Conservation (phyloP, 1,140 invertebrate species). For the Tetranychus urticae region DNA sequence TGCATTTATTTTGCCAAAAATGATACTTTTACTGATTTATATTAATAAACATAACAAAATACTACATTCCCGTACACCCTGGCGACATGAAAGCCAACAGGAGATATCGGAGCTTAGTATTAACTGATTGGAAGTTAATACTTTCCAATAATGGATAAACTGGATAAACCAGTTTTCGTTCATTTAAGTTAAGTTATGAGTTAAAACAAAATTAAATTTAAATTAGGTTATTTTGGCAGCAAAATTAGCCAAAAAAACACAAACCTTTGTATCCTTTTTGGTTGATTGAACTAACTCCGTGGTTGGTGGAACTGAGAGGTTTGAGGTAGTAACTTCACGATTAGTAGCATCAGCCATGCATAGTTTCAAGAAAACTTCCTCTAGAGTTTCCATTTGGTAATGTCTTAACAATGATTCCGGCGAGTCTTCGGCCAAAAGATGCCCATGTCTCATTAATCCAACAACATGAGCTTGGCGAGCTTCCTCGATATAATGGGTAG, state of each 20-base stretch:
- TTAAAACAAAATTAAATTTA: too few relatives aligned
- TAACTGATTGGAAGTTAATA: too few relatives aligned
- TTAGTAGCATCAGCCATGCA: conserved; percentile 32
- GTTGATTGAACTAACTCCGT: background rate
- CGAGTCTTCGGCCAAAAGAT: conserved; percentile 69
- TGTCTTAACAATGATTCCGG: conserved; percentile 54
- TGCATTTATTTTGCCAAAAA: too few relatives aligned
- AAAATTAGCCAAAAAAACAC: background rate
- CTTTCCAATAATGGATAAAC: too few relatives aligned
- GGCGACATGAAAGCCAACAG: too few relatives aligned
- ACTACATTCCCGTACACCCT: too few relatives aligned
- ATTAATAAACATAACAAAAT: too few relatives aligned
- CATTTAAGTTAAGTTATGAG: too few relatives aligned
- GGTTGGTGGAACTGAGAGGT: background rate
- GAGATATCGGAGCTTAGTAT: too few relatives aligned
- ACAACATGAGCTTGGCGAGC: conserved; percentile 66
- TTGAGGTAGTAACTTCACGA: background rate
- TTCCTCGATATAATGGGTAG: conserved; percentile 82
- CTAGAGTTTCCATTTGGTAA: conserved; percentile 57
- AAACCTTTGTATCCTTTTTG: background rate
- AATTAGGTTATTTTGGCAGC: background rate
- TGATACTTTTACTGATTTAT: too few relatives aligned
- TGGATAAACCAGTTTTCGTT: too few relatives aligned
- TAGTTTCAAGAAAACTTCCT: conserved; percentile 80
- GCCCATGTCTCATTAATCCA: conserved; percentile 74